Evolutionary conservation across 2,888 invertebrate species (phyloP).

Genomic region (Dasysyrphus tricinctus): DNA sequence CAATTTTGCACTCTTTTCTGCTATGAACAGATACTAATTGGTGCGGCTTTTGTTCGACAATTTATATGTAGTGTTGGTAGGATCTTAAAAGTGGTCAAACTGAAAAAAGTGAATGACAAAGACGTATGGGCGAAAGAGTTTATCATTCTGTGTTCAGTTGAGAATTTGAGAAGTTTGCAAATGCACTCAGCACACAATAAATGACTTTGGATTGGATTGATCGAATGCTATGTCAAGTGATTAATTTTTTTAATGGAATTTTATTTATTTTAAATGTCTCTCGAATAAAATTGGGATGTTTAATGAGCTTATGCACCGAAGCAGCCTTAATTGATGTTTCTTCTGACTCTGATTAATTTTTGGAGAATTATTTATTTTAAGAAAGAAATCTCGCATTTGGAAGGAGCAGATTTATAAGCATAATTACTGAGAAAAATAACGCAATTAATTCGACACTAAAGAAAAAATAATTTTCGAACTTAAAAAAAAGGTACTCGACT

Average conservation of each 20-base stretch:
- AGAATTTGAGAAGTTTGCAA: slow-evolving; percentile 4
- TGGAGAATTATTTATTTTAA: too few relatives aligned
- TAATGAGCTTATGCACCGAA: background rate
- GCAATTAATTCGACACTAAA: too few relatives aligned
- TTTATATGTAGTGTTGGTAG: background rate
- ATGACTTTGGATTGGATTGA: slow-evolving; percentile 36
- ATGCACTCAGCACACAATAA: slow-evolving; percentile 24
- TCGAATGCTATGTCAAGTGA: slow-evolving; percentile 24
- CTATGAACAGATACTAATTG: slow-evolving; percentile 73
- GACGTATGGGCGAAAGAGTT: background rate
- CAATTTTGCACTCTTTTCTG: slow-evolving; percentile 56
- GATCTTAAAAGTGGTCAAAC: slow-evolving; percentile 3
- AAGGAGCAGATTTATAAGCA: too few relatives aligned
- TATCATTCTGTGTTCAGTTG: slow-evolving; percentile 14
- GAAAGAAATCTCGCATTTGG: too few relatives aligned
- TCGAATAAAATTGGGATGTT: background rate
- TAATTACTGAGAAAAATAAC: too few relatives aligned
- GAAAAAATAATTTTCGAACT: too few relatives aligned
- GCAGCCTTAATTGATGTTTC: background rate
- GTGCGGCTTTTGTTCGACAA: slow-evolving; percentile 55
- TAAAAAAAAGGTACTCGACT: too few relatives aligned
- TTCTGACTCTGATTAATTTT: background rate
- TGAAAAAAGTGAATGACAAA: slow-evolving; percentile 11
- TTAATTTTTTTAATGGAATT: slow-evolving; percentile 16
- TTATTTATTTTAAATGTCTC: background rate